Percentiles rank a stretch among this genome's conserved stretches.
Conservation (phyloP, 2,888 invertebrate species). For the Parnassius apollo region DNA sequence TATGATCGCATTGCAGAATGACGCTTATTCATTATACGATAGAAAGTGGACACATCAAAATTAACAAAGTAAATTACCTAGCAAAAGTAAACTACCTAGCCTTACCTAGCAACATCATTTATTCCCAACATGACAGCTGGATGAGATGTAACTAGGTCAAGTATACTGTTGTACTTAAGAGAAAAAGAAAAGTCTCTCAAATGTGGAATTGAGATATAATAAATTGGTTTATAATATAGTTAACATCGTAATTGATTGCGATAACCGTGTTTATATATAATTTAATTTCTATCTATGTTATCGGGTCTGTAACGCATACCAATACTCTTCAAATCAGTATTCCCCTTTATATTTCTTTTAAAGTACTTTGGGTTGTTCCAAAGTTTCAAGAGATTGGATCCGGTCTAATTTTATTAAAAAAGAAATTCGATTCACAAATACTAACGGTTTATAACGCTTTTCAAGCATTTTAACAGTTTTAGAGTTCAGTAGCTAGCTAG, state of each 20-base stretch:
- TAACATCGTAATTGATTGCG: background rate
- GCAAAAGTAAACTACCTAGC: no score
- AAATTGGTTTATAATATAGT: slow-evolving; percentile 1
- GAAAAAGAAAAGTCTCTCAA: slow-evolving; percentile 1
- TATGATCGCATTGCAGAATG: no score
- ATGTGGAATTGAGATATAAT: slow-evolving; percentile 1
- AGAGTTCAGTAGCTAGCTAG: background rate
- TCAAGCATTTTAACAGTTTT: slow-evolving; percentile 3
- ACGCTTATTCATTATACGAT: no score
- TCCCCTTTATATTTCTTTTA: background rate
- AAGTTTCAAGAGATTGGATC: slow-evolving; percentile 4
- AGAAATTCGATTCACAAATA: slow-evolving; percentile 6
- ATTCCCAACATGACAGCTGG: slow-evolving; percentile 15
- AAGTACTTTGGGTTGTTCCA: background rate
- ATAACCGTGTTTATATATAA: background rate
- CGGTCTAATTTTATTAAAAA: slow-evolving; percentile 4
- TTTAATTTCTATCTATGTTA: background rate
- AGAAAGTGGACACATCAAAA: slow-evolving; percentile 11
- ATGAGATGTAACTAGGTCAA: slow-evolving; percentile 14
- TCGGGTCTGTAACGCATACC: background rate
- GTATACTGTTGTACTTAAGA: slow-evolving; percentile 7
- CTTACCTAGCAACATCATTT: slow-evolving; percentile 17
- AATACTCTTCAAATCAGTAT: background rate
- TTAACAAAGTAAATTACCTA: slow-evolving; percentile 12
- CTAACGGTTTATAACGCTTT: slow-evolving; percentile 2